Percentiles rank a stretch among this genome's conserved stretches.
These are phyloP conservation scores for Ormia ochracea DNA, from an alignment of 2,888 invertebrate species.

Conservation along the genomic window DNA sequence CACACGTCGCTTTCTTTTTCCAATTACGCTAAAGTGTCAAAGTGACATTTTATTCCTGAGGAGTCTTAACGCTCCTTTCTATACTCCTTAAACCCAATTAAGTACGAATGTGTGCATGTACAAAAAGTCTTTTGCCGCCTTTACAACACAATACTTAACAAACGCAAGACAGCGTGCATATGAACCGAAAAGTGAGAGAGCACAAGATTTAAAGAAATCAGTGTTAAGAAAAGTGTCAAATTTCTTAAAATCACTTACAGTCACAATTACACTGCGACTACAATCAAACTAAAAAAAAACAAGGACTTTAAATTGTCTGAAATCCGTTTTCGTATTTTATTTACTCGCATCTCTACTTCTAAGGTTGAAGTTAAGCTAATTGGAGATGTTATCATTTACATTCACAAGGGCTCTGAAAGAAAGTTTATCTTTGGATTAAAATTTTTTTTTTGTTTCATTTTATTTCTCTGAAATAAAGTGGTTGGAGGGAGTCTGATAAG, in stretches of 20 bases:
- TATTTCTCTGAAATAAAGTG: slow-evolving; percentile 23
- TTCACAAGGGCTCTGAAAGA: slow-evolving; percentile 3
- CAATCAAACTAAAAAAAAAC: not conserved
- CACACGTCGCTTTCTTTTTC: slow-evolving; percentile 59
- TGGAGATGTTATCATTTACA: not conserved
- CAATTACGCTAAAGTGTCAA: slow-evolving; percentile 63
- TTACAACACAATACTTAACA: not conserved
- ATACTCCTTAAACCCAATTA: slow-evolving; percentile 22
- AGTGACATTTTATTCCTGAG: slow-evolving; percentile 62
- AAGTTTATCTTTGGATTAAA: slow-evolving; percentile 38
- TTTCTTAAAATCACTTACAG: slow-evolving; percentile 63
- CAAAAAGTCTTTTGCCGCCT: slow-evolving; percentile 49
- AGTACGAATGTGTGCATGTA: not conserved
- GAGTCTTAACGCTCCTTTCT: slow-evolving; percentile 29
- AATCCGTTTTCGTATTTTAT: not conserved
- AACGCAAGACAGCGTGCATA: slow-evolving; percentile 39
- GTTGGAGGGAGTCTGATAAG: slow-evolving; percentile 64
- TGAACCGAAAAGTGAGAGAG: slow-evolving; percentile 31
- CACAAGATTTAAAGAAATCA: slow-evolving; percentile 63
- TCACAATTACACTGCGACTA: slow-evolving; percentile 22
- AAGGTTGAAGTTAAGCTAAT: slow-evolving; percentile 49
- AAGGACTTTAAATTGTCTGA: not conserved
- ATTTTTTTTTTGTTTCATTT: not conserved
- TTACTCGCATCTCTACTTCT: not conserved
- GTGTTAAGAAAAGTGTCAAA: slow-evolving; percentile 65